These are phyloP conservation scores for Jordanella pulchra DNA, from an alignment of 2,797 vertebrate species.

Conservation along the genomic window DNA sequence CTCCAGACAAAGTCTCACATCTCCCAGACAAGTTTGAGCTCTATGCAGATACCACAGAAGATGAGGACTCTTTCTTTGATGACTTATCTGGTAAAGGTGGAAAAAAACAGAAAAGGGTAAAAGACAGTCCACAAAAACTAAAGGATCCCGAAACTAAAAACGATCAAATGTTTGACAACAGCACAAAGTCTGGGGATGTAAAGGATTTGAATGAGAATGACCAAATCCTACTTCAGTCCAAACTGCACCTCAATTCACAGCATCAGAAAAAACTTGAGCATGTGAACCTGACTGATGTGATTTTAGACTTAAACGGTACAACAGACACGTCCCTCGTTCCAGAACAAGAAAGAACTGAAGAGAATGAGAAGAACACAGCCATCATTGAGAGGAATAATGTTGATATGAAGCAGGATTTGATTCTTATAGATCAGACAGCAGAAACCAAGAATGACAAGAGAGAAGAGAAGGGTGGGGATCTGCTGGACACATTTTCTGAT, in stretches of 20 bases:
- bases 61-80: constrained; percentile 83
- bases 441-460: constrained; percentile 31
- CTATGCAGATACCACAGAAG: constrained; percentile 78
- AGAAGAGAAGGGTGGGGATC: constrained; percentile 47
- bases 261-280: constrained; percentile 45
- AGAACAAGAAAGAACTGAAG: constrained; percentile 44
- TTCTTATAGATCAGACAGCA: constrained; percentile 54
- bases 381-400: constrained; percentile 78
- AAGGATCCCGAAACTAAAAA: constrained; percentile 52
- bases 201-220: constrained; percentile 42
- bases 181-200: constrained; percentile 26
- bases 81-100: constrained; percentile 62
- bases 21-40: constrained; percentile 79
- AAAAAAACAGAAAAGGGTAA: constrained; percentile 40
- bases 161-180: constrained; percentile 34
- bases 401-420: constrained; percentile 67
- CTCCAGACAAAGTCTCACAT: constrained; percentile 90
- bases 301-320: constrained; percentile 63
- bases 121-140: constrained; percentile 44
- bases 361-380: constrained; percentile 53
- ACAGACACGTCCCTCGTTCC: constrained; percentile 56
- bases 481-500: constrained; percentile 82
- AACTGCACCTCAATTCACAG: constrained; percentile 47
- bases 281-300: constrained; percentile 49
- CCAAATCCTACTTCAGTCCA: constrained; percentile 51